phyloP scores from a whole-genome alignment of 2,888 invertebrate genomes.

The Amphipoea lucens region DNA sequence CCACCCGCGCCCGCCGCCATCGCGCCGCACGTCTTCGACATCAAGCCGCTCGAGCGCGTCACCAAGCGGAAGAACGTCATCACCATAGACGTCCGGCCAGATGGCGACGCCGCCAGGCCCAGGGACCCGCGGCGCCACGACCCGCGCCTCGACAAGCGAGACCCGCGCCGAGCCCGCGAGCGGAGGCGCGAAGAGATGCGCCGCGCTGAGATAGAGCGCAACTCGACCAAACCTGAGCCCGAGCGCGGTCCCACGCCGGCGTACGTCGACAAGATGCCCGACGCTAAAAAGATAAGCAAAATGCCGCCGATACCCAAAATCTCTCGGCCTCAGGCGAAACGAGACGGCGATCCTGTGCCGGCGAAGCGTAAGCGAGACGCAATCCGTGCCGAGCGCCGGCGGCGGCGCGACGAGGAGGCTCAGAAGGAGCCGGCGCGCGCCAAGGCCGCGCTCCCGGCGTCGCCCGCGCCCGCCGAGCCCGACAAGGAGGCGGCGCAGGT shows the following conservation, averaged over 20 bases:
- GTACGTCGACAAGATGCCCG: slow-evolving; percentile 75
- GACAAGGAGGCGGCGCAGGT: slow-evolving; percentile 64
- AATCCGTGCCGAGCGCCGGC: slow-evolving; percentile 52
- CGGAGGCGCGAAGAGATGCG: slow-evolving; percentile 66
- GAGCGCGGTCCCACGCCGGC: slow-evolving; percentile 60
- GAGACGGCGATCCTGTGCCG: slow-evolving; percentile 66
- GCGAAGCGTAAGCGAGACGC: slow-evolving; percentile 56
- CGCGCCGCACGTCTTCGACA: slow-evolving; percentile 86
- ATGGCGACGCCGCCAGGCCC: slow-evolving; percentile 52
- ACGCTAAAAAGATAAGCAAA: slow-evolving; percentile 80
- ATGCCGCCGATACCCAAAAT: slow-evolving; percentile 87
- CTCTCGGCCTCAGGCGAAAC: slow-evolving; percentile 51
- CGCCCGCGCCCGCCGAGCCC: slow-evolving; percentile 51
- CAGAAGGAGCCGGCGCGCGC: slow-evolving; percentile 64
- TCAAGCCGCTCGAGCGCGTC: slow-evolving; percentile 85
- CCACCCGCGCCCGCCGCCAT: slow-evolving; percentile 72
- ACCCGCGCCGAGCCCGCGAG: slow-evolving; percentile 58
- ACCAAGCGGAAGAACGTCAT: slow-evolving; percentile 86
- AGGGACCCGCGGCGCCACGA: slow-evolving; percentile 70
- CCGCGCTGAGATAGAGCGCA: slow-evolving; percentile 61
- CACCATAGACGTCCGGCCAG: slow-evolving; percentile 84
- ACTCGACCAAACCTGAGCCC: slow-evolving; percentile 37
- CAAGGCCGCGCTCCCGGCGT: slow-evolving; percentile 55
- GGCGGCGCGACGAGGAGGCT: slow-evolving; percentile 69
- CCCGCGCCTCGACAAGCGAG: slow-evolving; percentile 68